Evolutionary conservation across 2,113 vertebrate genomes (phyloP), one percentile per base, ranked within the genome.

Genomic region (Cettia cetti): DNA sequence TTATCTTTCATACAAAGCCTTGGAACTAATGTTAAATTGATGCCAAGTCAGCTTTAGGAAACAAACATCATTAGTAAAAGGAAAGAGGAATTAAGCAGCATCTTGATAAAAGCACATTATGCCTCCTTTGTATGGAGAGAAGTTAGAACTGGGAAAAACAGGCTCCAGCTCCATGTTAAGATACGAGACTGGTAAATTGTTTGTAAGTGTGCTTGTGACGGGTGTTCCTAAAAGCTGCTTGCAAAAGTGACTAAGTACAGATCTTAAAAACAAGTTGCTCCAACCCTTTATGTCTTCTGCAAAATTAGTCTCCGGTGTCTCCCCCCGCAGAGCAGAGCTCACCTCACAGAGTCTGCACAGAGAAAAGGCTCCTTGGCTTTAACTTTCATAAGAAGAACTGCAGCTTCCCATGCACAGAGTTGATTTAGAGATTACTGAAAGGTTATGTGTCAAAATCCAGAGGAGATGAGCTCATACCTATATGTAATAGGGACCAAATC

Each of bases 1-100:
- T 95, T 95, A 60, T 81, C 87, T 93, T 90, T 91, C 86, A 82
- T 82, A 80, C 64, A 89, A 94, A 95, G 60, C 71, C 42, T 96
- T 80, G 89, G 63, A 93, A 87, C 68, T 78, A 52, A 91, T 57
- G 84, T 83, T 84, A 95, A 93, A 95, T 82, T 87, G 89, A 91
- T 94, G 70, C 85, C 56, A 81, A 88, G 79, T 86, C 92, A 95
- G 83, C 81, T 66, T 77, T 90, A 82, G 76, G 75, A 91, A 87
- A 82, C 85, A 97, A 89, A 88, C 54, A 75, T 87, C 84, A 53
- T 88, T 93, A 92, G 76, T 59, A 89, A 82, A 91, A 94, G 42
- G 90, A 49, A 94, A 86, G 44, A 83, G 47, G 86, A 90, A 89
- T 92, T 94, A 96, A 80, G 78, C 39, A 65, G 76, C 50, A 63